phyloP scores from a whole-genome alignment of 2,888 invertebrate species.

The Disparrhopalites patrizii region DNA sequence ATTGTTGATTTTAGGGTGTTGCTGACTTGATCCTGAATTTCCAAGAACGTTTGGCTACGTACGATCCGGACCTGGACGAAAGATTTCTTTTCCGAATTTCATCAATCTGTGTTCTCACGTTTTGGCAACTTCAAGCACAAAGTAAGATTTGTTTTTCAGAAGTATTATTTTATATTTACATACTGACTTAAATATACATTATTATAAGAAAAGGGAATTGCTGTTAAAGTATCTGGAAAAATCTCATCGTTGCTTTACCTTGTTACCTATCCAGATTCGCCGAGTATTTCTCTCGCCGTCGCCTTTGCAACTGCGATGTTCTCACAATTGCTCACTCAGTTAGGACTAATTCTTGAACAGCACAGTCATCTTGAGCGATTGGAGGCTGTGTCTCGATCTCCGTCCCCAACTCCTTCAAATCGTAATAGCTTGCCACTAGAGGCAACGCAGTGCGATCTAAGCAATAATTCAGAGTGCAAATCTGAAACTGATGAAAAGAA shows the following conservation, averaged over 20 bases:
- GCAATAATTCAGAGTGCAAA: not conserved
- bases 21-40: conserved; percentile 41
- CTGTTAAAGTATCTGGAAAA: no score
- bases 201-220: no score
- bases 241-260: no score
- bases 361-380: conserved; percentile 21
- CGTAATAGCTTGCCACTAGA: not conserved
- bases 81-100: conserved; percentile 40
- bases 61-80: conserved; percentile 41
- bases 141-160: conserved; percentile 33
- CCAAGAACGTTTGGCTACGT: conserved; percentile 35
- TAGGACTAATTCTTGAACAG: conserved; percentile 39
- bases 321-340: conserved; percentile 36
- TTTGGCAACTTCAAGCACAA: conserved; percentile 37
- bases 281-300: conserved; percentile 42
- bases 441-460: not conserved
- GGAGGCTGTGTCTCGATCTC: not conserved
- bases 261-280: conserved; percentile 38
- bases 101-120: conserved; percentile 38
- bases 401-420: not conserved
- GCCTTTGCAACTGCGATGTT: conserved; percentile 44
- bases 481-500: not conserved
- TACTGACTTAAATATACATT: no score
- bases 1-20: conserved; percentile 11
- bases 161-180: not conserved